These are phyloP conservation scores for Sinopyrophorus schimmeli DNA, from an alignment of 2,888 invertebrate species.

Conservation along the genomic window DNA sequence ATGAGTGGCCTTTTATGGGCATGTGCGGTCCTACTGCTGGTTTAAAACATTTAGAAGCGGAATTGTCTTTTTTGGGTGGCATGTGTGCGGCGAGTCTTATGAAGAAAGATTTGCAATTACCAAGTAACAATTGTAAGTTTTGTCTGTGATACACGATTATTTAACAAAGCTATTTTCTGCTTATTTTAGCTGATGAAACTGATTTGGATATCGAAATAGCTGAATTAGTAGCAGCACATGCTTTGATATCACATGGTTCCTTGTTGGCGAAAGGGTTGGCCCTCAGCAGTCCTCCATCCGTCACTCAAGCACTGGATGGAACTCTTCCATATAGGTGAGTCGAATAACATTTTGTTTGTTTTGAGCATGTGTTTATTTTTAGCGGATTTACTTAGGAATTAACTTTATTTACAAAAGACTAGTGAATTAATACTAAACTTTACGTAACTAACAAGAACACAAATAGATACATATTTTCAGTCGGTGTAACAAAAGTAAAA, in stretches of 20 bases:
- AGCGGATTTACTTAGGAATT: neutral
- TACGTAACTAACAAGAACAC: too few species aligned
- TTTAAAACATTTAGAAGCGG: constrained; percentile 81
- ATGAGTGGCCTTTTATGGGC: constrained; percentile 70
- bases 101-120: constrained; percentile 76
- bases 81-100: constrained; percentile 90
- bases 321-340: constrained; percentile 80
- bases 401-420: neutral
- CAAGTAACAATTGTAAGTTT: constrained; percentile 53
- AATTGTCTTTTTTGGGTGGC: constrained; percentile 86
- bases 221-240: constrained; percentile 69
- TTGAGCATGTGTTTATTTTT: too few species aligned
- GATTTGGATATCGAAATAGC: constrained; percentile 73
- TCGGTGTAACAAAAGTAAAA: constrained; percentile 3
- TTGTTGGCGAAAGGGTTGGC: constrained; percentile 89
- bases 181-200: constrained; percentile 60
- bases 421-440: neutral
- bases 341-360: constrained; percentile 6
- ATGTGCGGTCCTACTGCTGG: constrained; percentile 53
- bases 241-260: constrained; percentile 64
- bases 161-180: neutral
- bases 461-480: too few species aligned
- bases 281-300: constrained; percentile 81
- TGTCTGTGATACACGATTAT: neutral
- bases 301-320: constrained; percentile 89